Conservation (phyloP, 2,113 vertebrate genomes). For the Notechis scutatus region DNA sequence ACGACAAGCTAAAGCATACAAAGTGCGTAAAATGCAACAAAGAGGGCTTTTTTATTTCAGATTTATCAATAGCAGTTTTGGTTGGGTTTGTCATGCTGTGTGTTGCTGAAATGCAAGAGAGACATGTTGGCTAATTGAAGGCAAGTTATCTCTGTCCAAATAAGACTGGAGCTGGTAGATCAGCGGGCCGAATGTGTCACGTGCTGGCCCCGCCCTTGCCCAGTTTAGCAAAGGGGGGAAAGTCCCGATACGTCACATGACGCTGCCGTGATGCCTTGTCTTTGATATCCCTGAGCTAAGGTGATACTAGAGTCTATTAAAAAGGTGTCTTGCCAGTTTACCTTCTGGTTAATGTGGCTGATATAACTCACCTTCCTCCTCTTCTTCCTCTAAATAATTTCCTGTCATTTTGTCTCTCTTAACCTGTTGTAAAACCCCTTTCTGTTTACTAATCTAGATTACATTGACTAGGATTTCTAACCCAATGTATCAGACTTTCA, state of each 20-base stretch:
- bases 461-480: neutral
- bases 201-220: too few relatives aligned
- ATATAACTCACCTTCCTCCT: neutral
- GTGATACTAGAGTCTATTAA: neutral
- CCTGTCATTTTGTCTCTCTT: neutral
- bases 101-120: neutral
- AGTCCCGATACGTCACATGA: too few relatives aligned
- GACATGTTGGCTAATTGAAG: neutral
- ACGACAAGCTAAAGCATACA: neutral
- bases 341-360: neutral
- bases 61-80: neutral
- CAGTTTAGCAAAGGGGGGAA: too few relatives aligned
- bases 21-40: neutral
- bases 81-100: neutral
- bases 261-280: too few relatives aligned
- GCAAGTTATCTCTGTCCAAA: neutral
- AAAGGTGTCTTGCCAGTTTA: neutral
- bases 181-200: too few relatives aligned
- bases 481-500: neutral
- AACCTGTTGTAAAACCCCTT: neutral
- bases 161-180: neutral
- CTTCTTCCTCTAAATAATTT: neutral
- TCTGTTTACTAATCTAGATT: neutral
- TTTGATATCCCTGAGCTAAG: neutral
- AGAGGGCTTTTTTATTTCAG: neutral